Conservation (phyloP, 2,113 vertebrate genomes). For the Indicator indicator region DNA sequence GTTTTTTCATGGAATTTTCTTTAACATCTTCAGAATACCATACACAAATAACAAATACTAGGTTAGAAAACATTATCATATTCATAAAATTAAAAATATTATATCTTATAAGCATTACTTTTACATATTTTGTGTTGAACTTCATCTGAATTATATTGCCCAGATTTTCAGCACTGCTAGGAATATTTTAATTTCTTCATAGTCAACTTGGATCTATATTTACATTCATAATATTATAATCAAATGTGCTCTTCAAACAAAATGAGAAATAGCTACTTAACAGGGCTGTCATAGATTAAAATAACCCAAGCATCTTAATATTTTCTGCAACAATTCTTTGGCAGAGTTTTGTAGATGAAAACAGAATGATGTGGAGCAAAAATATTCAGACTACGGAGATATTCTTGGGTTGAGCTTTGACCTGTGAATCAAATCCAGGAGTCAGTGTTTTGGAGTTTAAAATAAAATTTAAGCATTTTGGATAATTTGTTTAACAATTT, state of each 20-base stretch:
- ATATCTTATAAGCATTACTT: not conserved
- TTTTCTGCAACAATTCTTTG: not conserved
- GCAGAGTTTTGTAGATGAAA: not conserved
- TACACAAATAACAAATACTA: not conserved
- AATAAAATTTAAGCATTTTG: not conserved
- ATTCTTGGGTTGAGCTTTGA: not conserved
- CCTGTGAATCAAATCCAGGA: not conserved
- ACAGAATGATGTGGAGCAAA: not conserved
- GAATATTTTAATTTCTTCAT: not conserved
- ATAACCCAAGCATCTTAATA: accelerated
- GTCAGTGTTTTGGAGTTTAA: not conserved
- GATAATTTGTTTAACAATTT: not conserved
- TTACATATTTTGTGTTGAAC: not conserved
- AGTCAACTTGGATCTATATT: not conserved
- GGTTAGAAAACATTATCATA: not conserved
- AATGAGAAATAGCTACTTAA: not conserved
- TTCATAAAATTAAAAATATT: not conserved
- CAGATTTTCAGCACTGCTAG: not conserved
- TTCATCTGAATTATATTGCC: not conserved
- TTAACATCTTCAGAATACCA: not conserved
- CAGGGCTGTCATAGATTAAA: not conserved
- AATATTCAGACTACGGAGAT: not conserved
- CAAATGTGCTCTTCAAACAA: not conserved
- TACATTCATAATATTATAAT: not conserved
- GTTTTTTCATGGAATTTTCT: not conserved